These are phyloP conservation scores for Periophthalmus magnuspinnatus DNA, from an alignment of 2,797 vertebrate genomes.

Conservation along the genomic window DNA sequence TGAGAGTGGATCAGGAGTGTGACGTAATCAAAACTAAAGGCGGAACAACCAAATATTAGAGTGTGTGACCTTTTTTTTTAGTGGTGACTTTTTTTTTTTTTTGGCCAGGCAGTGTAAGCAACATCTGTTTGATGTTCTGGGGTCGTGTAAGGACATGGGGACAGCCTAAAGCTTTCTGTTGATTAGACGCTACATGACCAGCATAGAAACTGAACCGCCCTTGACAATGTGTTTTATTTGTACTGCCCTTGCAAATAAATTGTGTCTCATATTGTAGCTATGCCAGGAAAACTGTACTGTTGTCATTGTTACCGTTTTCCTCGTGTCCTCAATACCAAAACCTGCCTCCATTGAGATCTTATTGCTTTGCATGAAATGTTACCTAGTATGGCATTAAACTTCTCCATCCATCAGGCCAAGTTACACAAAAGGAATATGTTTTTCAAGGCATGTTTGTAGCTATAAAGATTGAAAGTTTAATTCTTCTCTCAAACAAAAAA, in stretches of 20 bases:
- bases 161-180: slow-evolving; percentile 16
- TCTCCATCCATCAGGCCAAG: neutral
- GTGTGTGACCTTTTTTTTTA: too few relatives aligned
- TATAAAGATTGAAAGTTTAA: too few relatives aligned
- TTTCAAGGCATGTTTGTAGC: neutral
- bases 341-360: too few relatives aligned
- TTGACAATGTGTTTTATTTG: neutral
- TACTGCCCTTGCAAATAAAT: neutral
- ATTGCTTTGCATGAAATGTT: too few relatives aligned
- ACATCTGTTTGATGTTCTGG: neutral
- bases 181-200: slow-evolving; percentile 8
- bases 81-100: too few relatives aligned
- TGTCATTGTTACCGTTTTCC: neutral
- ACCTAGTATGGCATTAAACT: neutral
- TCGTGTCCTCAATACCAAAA: neutral
- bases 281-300: slow-evolving; percentile 1
- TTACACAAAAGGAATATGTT: neutral
- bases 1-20: too few relatives aligned
- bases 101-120: too few relatives aligned
- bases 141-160: slow-evolving; percentile 23
- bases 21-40: too few relatives aligned
- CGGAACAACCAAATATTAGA: too few relatives aligned
- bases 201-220: neutral
- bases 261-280: neutral
- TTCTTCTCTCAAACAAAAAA: too few relatives aligned